Evolutionary conservation across 2,888 invertebrate genomes (phyloP).

Genomic region (Chironomus riparius): DNA sequence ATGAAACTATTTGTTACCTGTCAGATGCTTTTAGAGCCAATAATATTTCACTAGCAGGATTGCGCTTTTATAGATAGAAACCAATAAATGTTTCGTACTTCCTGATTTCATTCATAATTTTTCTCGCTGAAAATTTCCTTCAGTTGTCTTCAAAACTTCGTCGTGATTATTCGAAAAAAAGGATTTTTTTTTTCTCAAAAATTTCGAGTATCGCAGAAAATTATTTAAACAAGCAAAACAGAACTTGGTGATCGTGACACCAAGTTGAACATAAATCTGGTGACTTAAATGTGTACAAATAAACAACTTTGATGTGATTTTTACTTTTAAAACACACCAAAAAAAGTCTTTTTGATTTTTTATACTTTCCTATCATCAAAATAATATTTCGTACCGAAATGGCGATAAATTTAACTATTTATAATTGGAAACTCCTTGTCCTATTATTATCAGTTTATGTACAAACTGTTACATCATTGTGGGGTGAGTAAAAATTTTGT

Average conservation of each 20-base stretch:
- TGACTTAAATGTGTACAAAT: not conserved
- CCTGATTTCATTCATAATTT: no score
- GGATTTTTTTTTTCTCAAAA: not conserved
- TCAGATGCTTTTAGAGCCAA: no score
- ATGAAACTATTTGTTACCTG: no score
- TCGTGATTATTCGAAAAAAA: not conserved
- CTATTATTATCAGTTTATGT: not conserved
- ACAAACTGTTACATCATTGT: slow-evolving; percentile 16
- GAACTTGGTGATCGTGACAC: not conserved
- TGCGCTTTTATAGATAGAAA: no score
- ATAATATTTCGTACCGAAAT: not conserved
- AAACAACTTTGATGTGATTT: slow-evolving; percentile 13
- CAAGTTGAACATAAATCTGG: not conserved
- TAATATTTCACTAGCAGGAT: no score
- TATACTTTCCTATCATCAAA: not conserved
- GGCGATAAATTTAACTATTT: not conserved
- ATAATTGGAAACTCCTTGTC: not conserved
- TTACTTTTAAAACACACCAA: not conserved
- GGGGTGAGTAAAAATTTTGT: slow-evolving; percentile 10
- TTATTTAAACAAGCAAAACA: no score
- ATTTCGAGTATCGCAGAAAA: not conserved
- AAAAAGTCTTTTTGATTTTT: not conserved
- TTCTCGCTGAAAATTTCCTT: not conserved
- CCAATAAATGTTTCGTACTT: no score
- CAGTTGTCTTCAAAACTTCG: not conserved